A percentile compares a stretch with the other conserved stretches of the same genome.
Conservation (phyloP, 2,888 invertebrate genomes). For the Acanthoscelides obtectus region DNA sequence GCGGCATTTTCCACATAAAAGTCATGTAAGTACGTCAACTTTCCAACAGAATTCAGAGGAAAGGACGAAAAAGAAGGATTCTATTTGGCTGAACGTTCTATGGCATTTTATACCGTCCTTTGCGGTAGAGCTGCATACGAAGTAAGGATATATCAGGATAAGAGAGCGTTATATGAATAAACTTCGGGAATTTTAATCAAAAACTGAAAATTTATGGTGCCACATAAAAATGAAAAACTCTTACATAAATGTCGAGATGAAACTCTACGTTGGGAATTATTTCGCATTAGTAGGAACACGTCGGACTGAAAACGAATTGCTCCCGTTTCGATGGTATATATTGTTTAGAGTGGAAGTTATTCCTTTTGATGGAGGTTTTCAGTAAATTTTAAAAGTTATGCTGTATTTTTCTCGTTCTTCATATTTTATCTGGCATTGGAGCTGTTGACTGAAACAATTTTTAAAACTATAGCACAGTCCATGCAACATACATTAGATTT, state of each 20-base stretch:
- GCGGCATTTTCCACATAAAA: background rate
- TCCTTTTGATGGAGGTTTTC: background rate
- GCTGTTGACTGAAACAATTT: no score
- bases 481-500: no score
- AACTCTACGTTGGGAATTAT: background rate
- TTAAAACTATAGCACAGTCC: no score
- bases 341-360: background rate
- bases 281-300: background rate
- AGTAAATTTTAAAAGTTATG: no score
- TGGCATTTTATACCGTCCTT: background rate
- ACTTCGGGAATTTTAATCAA: background rate
- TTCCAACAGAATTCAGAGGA: background rate
- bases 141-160: background rate
- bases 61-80: background rate
- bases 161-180: background rate
- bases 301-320: background rate
- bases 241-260: background rate
- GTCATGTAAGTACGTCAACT: background rate
- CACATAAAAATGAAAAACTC: background rate
- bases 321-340: background rate
- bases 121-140: background rate
- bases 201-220: background rate
- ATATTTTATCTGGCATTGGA: no score
- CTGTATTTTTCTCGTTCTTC: no score
- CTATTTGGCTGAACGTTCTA: background rate